Evolutionary conservation across 2,888 invertebrate species (phyloP).

Genomic region (Troides aeacus): DNA sequence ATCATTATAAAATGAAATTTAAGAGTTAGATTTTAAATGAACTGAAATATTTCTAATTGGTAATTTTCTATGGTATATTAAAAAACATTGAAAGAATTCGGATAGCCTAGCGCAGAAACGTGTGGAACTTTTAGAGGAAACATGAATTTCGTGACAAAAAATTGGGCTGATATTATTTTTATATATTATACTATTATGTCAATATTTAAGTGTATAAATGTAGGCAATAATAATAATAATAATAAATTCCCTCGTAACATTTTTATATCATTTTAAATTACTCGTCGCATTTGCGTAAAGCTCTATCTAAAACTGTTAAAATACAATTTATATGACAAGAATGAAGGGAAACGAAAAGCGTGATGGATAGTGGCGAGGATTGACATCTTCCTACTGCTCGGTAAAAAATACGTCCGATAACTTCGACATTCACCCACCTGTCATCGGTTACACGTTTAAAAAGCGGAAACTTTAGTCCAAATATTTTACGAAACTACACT

Average conservation of each 20-base stretch:
- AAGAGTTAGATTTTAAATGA: background rate
- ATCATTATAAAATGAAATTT: slow-evolving; percentile 32
- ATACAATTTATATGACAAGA: slow-evolving; percentile 59
- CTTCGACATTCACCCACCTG: slow-evolving; percentile 44
- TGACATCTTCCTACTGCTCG: slow-evolving; percentile 72
- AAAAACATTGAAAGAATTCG: background rate
- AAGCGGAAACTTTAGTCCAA: slow-evolving; percentile 30
- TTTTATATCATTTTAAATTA: background rate
- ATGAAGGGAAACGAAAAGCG: slow-evolving; percentile 64
- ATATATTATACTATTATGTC: background rate
- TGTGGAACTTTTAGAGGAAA: background rate
- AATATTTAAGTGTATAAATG: slow-evolving; percentile 1
- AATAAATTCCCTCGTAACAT: background rate
- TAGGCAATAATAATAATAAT: background rate
- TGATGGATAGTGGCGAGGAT: slow-evolving; percentile 71
- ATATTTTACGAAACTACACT: slow-evolving; percentile 27
- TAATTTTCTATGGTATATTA: background rate
- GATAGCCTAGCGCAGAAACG: background rate
- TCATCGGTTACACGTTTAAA: slow-evolving; percentile 36
- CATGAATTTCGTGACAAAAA: background rate
- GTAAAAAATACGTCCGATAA: slow-evolving; percentile 60
- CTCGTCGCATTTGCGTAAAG: slow-evolving; percentile 7
- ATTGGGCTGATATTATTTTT: background rate
- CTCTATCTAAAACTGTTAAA: slow-evolving; percentile 44
- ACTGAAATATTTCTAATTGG: background rate